These are phyloP conservation scores for Struthio camelus DNA, from an alignment of 2,113 vertebrate genomes.

Conservation along the genomic window DNA sequence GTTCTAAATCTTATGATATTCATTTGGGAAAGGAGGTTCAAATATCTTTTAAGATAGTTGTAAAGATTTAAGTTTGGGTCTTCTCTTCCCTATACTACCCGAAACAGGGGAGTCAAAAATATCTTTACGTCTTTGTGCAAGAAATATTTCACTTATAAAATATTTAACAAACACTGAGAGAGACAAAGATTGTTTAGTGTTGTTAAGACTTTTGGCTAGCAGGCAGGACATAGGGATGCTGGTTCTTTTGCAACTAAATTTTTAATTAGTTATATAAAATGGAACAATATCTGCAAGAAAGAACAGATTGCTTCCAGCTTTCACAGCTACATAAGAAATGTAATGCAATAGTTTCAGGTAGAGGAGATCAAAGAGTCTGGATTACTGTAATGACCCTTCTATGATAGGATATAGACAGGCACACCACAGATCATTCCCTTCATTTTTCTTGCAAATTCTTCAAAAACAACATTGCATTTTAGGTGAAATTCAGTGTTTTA, in stretches of 20 bases:
- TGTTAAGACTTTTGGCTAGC: background rate
- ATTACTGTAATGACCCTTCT: background rate
- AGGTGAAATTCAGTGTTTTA: background rate
- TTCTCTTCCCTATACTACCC: background rate
- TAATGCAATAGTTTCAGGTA: background rate
- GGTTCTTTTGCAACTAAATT: background rate
- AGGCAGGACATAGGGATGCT: background rate
- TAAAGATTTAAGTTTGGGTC: background rate
- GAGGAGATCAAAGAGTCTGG: background rate
- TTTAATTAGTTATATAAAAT: background rate
- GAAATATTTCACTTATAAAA: background rate
- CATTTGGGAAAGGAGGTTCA: background rate
- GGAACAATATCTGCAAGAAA: background rate
- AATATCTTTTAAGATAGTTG: background rate
- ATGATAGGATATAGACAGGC: background rate
- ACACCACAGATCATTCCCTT: background rate
- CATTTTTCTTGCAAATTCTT: background rate
- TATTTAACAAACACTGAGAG: background rate
- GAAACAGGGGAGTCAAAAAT: background rate
- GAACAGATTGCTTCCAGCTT: background rate
- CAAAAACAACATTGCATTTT: accelerated
- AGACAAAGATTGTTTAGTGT: background rate
- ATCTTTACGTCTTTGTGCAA: background rate
- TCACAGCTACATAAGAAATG: background rate
- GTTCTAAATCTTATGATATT: background rate